phyloP scores from a whole-genome alignment of 1,140 invertebrate species.

The Drosophila sucinea region DNA sequence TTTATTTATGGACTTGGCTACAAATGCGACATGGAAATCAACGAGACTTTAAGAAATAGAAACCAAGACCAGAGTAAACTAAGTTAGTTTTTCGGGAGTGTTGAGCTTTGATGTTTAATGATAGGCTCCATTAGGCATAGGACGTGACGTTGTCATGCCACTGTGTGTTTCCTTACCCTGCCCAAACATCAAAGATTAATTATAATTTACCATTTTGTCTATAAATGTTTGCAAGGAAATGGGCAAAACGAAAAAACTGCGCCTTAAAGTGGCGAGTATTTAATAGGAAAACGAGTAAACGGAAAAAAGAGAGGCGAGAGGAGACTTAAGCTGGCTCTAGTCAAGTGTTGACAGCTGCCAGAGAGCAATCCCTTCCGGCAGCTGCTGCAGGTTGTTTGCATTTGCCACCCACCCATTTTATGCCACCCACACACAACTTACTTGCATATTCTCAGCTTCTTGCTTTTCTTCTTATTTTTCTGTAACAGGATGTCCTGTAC shows the following conservation, averaged over 20 bases:
- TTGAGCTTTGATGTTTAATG: constrained; percentile 30
- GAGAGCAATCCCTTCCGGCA: background rate
- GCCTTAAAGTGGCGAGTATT: constrained; percentile 8
- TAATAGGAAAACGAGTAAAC: background rate
- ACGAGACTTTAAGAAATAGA: constrained; percentile 10
- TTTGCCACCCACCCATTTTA: background rate
- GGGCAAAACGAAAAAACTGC: background rate
- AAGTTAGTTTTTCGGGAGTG: constrained; percentile 33
- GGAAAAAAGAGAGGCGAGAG: background rate
- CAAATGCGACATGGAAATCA: constrained; percentile 33
- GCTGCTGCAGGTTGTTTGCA: constrained; percentile 28
- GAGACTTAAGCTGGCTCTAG: background rate
- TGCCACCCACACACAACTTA: background rate
- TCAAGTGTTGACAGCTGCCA: constrained; percentile 16
- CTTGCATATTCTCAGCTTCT: constrained; percentile 8
- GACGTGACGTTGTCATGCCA: constrained; percentile 23
- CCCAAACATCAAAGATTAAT: constrained; percentile 16
- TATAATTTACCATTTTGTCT: constrained; percentile 22
- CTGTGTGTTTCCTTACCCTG: constrained; percentile 14
- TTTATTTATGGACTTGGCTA: constrained; percentile 53
- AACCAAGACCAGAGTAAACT: constrained; percentile 26
- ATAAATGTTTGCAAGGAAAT: background rate
- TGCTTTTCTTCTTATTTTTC: constrained; percentile 12
- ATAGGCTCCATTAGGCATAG: constrained; percentile 7
- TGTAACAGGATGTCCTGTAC: constrained; percentile 13